Conservation (phyloP, 2,797 vertebrate species). For the Diceros bicornis region DNA sequence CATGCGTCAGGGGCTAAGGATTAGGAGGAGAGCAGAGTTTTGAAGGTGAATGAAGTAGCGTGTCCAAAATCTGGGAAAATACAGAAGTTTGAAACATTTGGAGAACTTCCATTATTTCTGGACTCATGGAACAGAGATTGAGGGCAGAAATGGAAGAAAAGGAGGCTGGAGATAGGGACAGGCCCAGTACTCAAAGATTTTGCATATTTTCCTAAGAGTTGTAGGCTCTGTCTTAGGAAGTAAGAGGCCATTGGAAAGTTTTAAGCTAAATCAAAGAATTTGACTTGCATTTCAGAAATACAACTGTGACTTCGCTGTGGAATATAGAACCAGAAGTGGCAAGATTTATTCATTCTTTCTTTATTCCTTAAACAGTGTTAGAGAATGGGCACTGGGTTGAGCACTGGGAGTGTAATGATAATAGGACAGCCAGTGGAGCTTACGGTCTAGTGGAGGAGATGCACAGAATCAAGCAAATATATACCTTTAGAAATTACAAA, state of each 20-base stretch:
- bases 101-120: neutral
- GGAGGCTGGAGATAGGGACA: neutral
- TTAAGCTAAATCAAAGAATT: neutral
- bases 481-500: neutral
- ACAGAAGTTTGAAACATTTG: neutral
- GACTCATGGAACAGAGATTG: neutral
- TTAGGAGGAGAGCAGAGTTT: neutral
- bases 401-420: neutral
- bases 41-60: neutral
- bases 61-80: neutral
- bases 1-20: neutral
- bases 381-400: neutral
- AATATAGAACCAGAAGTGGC: neutral
- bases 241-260: neutral
- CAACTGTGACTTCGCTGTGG: neutral
- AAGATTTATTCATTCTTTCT: slow-evolving; percentile 27
- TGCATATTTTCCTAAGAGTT: neutral
- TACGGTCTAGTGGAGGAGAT: neutral
- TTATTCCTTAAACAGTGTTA: neutral
- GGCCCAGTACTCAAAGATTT: neutral
- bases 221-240: neutral
- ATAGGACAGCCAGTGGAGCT: neutral
- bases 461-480: neutral
- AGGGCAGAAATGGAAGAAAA: neutral
- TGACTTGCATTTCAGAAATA: slow-evolving; percentile 34